phyloP scores from a whole-genome alignment of 2,113 vertebrate genomes.

The Pachyramphus minor region DNA sequence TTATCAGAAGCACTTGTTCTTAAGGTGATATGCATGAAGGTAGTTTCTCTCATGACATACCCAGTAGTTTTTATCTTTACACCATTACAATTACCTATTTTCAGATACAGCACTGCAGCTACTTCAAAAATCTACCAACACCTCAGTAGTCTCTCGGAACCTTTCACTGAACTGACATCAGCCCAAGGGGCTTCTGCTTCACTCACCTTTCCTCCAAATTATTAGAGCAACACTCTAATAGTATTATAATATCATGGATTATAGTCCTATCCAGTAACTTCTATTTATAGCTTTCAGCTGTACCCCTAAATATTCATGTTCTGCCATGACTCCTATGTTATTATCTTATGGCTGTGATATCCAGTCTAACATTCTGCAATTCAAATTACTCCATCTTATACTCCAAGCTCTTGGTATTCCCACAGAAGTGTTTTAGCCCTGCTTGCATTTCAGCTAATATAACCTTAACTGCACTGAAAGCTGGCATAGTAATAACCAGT shows the following conservation, averaged over 20 bases:
- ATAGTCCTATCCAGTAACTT: background rate
- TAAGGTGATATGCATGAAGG: fast-evolving
- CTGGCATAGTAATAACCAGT: background rate
- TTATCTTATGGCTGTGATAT: background rate
- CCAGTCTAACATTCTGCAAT: background rate
- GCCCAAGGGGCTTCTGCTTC: background rate
- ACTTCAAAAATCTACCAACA: background rate
- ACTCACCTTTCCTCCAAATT: background rate
- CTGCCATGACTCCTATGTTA: background rate
- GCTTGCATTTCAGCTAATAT: background rate
- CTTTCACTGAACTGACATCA: background rate
- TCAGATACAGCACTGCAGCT: background rate
- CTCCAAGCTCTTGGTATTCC: background rate
- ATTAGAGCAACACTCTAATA: background rate
- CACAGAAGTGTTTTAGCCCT: background rate
- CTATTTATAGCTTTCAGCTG: background rate
- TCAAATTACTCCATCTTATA: background rate
- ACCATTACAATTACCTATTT: background rate
- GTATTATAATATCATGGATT: background rate
- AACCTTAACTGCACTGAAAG: background rate
- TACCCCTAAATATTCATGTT: background rate
- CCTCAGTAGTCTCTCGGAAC: background rate
- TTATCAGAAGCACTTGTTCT: background rate
- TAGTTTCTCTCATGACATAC: background rate
- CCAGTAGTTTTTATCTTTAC: background rate